Base-by-base conservation (phyloP, 2,113 vertebrate species). In the Chaetops frenatus region DNA sequence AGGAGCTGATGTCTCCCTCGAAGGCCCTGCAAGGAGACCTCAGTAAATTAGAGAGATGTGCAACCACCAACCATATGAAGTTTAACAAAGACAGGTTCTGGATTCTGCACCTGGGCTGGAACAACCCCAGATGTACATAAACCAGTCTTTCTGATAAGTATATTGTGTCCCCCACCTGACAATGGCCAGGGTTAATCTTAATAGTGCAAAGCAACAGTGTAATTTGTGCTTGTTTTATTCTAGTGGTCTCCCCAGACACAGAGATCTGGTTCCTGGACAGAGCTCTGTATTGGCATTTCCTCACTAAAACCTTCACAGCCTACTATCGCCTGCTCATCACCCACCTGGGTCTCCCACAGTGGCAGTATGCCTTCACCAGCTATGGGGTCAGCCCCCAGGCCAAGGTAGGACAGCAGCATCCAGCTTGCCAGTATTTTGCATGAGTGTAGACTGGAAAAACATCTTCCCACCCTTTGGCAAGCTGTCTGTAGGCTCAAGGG, bases 181-280 rank as follows among this genome's bases (percentile, higher is more conserved):
- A 35, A 4, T 50, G 25, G 14, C 18, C 31, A 29, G 28, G 5
- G 2, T 83, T 83, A 58, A 62, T 54, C 57, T 85, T 79, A 24
- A 1, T 27, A 23, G 13, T 73, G 17, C 13, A 83, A 10, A 93
- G 21, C 60, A 90, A 10, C 15, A 56, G 27, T 64, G 12, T 73
- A 21, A 64, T 70, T 71, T 92, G 22, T 56, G 12, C 36, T 80
- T 92, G 11, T 70, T 80, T 87, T 81, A 9, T 95, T 88, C 44
- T 95, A 99, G 99, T 98, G 71, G 96, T 98, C 54, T 98, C 98
- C 19, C 95, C 98, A 70, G 98, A 98, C 70, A 98, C 98, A 83
- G 99, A 99, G 92, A 98, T 99, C 85, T 99, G 99, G 99, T 99
- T 99, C 94, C 98, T 99, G 92, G 99, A 99, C 97, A 98, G 98